Base-by-base conservation (phyloP, 2,113 vertebrate species). In the Entelurus aequoreus region DNA sequence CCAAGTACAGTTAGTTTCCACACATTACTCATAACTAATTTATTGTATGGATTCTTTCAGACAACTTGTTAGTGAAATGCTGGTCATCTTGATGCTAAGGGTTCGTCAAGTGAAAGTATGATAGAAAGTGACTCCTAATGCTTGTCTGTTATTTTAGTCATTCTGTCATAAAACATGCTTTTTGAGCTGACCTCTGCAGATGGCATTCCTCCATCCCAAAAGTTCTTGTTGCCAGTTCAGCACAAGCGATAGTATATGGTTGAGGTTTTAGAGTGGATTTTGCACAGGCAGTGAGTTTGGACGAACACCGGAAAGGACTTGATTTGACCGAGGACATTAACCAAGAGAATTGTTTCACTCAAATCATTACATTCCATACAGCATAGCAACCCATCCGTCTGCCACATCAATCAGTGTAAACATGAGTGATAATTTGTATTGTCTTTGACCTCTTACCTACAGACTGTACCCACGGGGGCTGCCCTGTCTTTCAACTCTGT, bases 371-470 rank as follows among this genome's bases (percentile, higher is more conserved):
- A 57, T 44, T 57, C n/a, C 38, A 19, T 9, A 10, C 8, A 40
- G 60, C 59, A 40, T 35, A 8, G 5, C 36, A 40, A 16, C 10
- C 49, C 11, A 4, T 62, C 54, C 35, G 44, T 69, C 65, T 56
- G 48, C 49, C 28, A 14, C 49, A 64, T 65, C 51, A 53, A 40
- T 35, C 54, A 7, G 9, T 54, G 54, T 16, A 12, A 60, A 47
- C 59, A 64, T 11, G 40, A 44, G 49, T 58, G 35, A 6, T 67
- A 66, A 73, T 71, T 60, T 68, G 52, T 51, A 35, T 69, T 8
- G 46, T 64, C 52, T 72, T 54, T 82, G 80, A 84, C 80, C 80
- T 75, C 66, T 79, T 64, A 80, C 83, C 80, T 62, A 62, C 66
- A 76, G 72, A 38, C 51, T 46, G 67, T 19, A 80, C 76, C 83